phyloP scores from a whole-genome alignment of 2,113 vertebrate genomes.

The Spermophilus dauricus region DNA sequence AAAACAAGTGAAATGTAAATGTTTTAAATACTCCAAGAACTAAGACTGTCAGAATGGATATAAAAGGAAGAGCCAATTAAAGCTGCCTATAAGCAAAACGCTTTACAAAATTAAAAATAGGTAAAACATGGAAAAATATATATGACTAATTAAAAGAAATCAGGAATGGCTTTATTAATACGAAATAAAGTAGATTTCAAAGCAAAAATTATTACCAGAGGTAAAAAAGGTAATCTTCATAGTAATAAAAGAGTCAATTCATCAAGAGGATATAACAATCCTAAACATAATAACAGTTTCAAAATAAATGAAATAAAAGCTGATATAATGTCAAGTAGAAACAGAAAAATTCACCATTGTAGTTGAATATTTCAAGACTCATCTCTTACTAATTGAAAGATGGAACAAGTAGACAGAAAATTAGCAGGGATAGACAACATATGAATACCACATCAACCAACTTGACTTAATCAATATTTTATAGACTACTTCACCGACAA shows the following conservation, averaged over 20 bases:
- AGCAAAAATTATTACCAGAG: slow-evolving; percentile 6
- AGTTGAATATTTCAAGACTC: background rate
- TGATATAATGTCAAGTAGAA: background rate
- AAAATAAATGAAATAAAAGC: slow-evolving; percentile 34
- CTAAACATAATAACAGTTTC: slow-evolving; percentile 2
- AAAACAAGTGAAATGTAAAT: slow-evolving; percentile 42
- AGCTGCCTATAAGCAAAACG: background rate
- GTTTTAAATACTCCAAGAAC: background rate
- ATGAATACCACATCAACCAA: slow-evolving; percentile 30
- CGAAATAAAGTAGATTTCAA: slow-evolving; percentile 31
- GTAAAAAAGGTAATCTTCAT: slow-evolving; percentile 22
- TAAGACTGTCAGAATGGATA: background rate
- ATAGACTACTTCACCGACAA: background rate
- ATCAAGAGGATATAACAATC: background rate
- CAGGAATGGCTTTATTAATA: slow-evolving; percentile 16
- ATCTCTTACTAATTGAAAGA: background rate
- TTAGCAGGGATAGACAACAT: background rate
- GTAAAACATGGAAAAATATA: background rate
- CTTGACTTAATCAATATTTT: slow-evolving; percentile 1
- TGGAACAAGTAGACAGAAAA: slow-evolving; percentile 15
- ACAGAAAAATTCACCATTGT: slow-evolving; percentile 22
- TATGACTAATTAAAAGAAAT: slow-evolving; percentile 9
- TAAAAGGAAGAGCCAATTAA: slow-evolving; percentile 38
- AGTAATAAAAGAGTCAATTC: background rate
- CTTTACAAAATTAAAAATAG: background rate